phyloP scores from a whole-genome alignment of 2,888 invertebrate genomes.

The Cosmorhoe ocellata region DNA sequence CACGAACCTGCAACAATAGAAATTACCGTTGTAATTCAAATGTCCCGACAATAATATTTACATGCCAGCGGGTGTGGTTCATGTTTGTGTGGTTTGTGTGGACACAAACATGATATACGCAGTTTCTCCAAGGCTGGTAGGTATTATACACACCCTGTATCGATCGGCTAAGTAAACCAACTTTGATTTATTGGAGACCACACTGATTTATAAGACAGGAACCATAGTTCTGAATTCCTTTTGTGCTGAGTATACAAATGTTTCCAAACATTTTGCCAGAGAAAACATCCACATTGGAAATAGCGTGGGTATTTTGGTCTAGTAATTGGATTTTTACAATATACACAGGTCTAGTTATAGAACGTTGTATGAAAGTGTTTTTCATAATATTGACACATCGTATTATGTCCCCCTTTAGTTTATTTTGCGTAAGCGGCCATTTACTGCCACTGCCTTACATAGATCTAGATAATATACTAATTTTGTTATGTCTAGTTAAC shows the following conservation, averaged over 20 bases:
- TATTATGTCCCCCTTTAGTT: not conserved
- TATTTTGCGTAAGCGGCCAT: constrained; percentile 1
- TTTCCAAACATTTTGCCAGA: constrained; percentile 38
- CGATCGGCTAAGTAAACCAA: constrained; percentile 22
- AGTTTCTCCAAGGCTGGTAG: constrained; percentile 30
- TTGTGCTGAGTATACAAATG: constrained; percentile 12
- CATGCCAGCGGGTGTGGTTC: constrained; percentile 16
- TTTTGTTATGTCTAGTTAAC: not conserved
- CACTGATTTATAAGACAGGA: constrained; percentile 35
- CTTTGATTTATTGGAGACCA: constrained; percentile 36
- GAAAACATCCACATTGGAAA: constrained; percentile 30
- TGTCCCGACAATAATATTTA: constrained; percentile 33
- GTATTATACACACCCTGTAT: constrained; percentile 27
- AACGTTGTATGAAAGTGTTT: not conserved
- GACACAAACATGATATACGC: constrained; percentile 25
- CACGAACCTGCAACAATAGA: constrained; percentile 84
- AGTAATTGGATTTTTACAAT: not conserved
- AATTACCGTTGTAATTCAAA: constrained; percentile 35
- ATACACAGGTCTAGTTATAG: not conserved
- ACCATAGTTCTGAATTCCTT: constrained; percentile 29
- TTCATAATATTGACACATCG: too few species aligned
- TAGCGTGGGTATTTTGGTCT: constrained; percentile 11
- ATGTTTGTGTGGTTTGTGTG: constrained; percentile 27
- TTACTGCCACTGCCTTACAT: constrained; percentile 4
- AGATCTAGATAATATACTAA: constrained; percentile 9